phyloP scores from a whole-genome alignment of 1,140 invertebrate genomes.

The Dreissena rostriformis region DNA sequence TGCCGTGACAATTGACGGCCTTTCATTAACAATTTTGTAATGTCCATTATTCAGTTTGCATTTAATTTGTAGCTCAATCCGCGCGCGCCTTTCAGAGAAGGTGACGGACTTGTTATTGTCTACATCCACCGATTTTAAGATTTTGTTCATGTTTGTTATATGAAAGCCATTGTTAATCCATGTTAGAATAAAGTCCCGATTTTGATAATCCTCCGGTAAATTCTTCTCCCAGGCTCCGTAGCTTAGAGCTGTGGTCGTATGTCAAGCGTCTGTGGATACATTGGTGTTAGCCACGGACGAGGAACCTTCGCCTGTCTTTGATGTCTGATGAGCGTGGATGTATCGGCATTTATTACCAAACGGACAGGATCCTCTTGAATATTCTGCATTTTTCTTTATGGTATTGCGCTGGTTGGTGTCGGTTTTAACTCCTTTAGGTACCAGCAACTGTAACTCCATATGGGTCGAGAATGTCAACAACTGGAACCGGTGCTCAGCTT shows the following conservation, averaged over 20 bases:
- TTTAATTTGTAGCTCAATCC: conserved; percentile 19
- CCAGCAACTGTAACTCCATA: conserved; percentile 19
- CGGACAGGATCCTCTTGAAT: no score
- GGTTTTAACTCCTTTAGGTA: background rate
- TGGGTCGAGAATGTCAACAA: conserved; percentile 14
- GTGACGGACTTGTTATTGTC: conserved; percentile 15
- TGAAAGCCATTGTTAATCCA: background rate
- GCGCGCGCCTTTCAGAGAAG: conserved; percentile 10
- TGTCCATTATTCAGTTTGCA: conserved; percentile 11
- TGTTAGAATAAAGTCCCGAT: conserved; percentile 14
- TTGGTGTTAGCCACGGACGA: no score
- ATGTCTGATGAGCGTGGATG: no score
- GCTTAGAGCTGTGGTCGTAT: conserved; percentile 4
- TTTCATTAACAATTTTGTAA: background rate
- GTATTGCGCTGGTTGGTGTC: background rate
- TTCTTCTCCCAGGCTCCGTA: conserved; percentile 21
- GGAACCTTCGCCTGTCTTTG: no score
- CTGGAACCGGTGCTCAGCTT: conserved; percentile 2
- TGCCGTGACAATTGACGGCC: background rate
- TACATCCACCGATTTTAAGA: background rate
- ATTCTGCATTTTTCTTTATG: background rate
- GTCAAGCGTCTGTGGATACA: no score
- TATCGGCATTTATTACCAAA: no score
- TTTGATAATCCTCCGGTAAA: background rate
- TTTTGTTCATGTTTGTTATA: background rate